Conservation (phyloP, 2,113 vertebrate genomes). For the Hyla sarda region DNA sequence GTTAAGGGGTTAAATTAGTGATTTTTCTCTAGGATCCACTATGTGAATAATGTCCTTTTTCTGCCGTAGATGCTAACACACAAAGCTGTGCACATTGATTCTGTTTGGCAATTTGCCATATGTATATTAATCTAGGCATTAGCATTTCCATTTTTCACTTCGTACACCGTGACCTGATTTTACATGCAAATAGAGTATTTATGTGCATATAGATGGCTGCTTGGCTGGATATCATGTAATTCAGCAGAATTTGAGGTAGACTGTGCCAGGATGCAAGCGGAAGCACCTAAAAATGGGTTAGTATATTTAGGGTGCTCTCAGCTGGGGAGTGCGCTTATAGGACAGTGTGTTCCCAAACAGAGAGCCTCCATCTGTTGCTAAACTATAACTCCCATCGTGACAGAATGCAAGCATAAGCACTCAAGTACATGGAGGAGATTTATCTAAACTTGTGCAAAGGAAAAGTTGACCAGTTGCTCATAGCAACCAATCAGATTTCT, state of each 20-base stretch:
- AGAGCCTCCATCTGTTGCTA: too few relatives aligned
- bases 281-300: too few relatives aligned
- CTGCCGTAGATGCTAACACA: background rate
- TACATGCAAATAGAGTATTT: slow-evolving; percentile 11
- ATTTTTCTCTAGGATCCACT: too few relatives aligned
- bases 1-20: too few relatives aligned
- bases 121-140: background rate
- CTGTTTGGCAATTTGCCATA: background rate
- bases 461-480: too few relatives aligned
- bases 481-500: too few relatives aligned
- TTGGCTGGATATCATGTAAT: background rate
- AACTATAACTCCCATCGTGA: too few relatives aligned
- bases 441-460: too few relatives aligned
- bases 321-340: too few relatives aligned
- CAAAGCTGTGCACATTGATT: background rate
- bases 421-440: background rate
- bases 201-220: background rate
- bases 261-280: background rate
- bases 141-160: background rate
- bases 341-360: too few relatives aligned
- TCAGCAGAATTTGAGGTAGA: background rate
- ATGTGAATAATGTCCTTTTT: background rate
- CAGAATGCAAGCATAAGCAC: background rate
- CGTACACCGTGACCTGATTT: background rate
- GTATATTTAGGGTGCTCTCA: too few relatives aligned